Conservation (phyloP, 2,113 vertebrate species). For the Pao palembangensis region DNA sequence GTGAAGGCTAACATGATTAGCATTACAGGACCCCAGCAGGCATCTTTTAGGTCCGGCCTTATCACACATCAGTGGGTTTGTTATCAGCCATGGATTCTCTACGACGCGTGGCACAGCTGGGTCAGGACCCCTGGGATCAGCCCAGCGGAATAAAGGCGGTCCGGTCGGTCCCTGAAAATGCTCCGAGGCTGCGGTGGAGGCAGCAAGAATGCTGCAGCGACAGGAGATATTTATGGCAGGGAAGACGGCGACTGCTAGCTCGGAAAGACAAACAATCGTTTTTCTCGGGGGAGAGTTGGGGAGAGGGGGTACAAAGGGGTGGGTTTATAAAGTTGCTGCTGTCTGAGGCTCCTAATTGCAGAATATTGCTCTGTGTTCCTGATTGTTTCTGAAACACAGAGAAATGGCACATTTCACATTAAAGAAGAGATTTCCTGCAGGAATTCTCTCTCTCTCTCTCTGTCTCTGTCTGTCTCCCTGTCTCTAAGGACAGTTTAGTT, state of each 20-base stretch:
- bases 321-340: slow-evolving; percentile 45
- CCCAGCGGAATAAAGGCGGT: slow-evolving; percentile 65
- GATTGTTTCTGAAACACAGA: slow-evolving; percentile 43
- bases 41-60: slow-evolving; percentile 45
- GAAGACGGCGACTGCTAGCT: slow-evolving; percentile 55
- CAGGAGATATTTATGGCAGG: slow-evolving; percentile 62
- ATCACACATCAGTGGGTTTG: slow-evolving; percentile 61
- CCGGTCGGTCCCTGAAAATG: slow-evolving; percentile 51
- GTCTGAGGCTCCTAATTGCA: slow-evolving; percentile 38
- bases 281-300: slow-evolving; percentile 33
- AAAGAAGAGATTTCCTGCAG: too few relatives aligned
- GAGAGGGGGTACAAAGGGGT: slow-evolving; percentile 31
- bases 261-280: slow-evolving; percentile 65
- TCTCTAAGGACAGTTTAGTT: slow-evolving; percentile 35
- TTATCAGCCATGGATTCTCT: slow-evolving; percentile 62
- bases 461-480: slow-evolving; percentile 30
- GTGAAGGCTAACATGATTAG: slow-evolving; percentile 25
- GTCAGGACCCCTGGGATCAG: slow-evolving; percentile 68
- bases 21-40: slow-evolving; percentile 45
- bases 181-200: slow-evolving; percentile 57
- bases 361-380: slow-evolving; percentile 51
- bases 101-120: slow-evolving; percentile 63
- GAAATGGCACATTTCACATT: background rate
- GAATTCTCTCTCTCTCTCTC: too few relatives aligned
- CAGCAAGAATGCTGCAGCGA: slow-evolving; percentile 61